These are phyloP conservation scores for Terrapene triunguis DNA, from an alignment of 2,113 vertebrate species.

Conservation along the genomic window DNA sequence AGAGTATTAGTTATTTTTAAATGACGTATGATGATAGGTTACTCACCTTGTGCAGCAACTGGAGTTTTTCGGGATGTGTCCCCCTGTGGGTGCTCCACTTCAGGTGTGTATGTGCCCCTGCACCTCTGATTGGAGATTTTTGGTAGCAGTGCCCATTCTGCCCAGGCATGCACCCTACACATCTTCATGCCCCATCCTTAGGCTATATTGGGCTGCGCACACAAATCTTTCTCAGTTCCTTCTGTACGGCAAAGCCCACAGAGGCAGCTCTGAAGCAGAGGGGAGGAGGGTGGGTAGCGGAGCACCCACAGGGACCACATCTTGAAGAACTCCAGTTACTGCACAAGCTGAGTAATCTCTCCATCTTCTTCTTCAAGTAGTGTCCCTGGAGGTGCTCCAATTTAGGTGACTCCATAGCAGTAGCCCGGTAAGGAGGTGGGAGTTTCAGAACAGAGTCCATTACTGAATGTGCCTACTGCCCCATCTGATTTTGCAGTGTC, in stretches of 20 bases:
- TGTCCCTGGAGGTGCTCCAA: neutral
- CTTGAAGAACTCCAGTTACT: neutral
- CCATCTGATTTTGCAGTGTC: neutral
- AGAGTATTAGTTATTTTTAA: neutral
- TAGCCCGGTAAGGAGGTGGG: neutral
- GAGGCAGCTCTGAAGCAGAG: neutral
- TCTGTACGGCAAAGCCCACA: neutral
- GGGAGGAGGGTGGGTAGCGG: neutral
- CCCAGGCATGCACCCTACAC: neutral
- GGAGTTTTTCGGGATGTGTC: neutral
- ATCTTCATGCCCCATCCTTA: neutral
- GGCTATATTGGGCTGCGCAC: neutral
- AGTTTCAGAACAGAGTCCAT: neutral
- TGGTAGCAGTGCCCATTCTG: neutral
- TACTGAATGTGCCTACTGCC: neutral
- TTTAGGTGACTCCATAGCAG: neutral
- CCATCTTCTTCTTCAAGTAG: neutral
- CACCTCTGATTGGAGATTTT: neutral
- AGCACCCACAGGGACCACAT: neutral
- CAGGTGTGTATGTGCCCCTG: neutral
- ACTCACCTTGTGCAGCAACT: neutral
- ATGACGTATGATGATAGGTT: neutral
- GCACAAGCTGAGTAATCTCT: neutral
- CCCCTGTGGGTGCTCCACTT: neutral
- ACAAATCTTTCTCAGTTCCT: neutral